These are phyloP conservation scores for Malurus alboscapulatus DNA, from an alignment of 2,113 vertebrate species.

Conservation along the genomic window DNA sequence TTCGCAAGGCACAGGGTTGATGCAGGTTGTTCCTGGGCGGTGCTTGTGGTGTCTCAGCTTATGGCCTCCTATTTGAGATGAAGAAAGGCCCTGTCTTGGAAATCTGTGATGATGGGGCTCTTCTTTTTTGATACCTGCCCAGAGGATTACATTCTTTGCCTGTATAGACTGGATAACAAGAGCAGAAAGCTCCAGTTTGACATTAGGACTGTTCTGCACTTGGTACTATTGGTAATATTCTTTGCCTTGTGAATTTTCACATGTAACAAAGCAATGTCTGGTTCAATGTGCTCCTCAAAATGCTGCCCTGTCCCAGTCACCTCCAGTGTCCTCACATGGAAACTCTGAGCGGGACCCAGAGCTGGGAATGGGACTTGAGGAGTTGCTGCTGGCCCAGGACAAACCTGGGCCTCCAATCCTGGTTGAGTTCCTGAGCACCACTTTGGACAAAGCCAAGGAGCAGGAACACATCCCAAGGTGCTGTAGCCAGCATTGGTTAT, in stretches of 20 bases:
- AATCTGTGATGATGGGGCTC: neutral
- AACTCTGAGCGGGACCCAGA: neutral
- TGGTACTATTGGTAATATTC: neutral
- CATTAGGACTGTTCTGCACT: fast-evolving
- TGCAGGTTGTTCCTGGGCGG: neutral
- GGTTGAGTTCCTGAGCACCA: neutral
- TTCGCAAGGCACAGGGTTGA: fast-evolving
- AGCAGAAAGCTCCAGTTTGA: neutral
- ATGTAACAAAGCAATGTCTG: neutral
- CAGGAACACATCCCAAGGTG: neutral
- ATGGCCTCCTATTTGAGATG: neutral
- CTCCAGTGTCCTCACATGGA: neutral
- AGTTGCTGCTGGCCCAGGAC: neutral
- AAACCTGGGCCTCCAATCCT: neutral
- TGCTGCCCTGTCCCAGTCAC: neutral
- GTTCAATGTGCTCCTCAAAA: neutral
- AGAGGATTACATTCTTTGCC: neutral
- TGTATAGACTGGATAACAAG: neutral
- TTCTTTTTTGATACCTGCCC: neutral
- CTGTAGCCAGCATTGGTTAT: neutral
- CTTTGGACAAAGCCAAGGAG: neutral
- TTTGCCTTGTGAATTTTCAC: neutral
- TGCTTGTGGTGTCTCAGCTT: fast-evolving
- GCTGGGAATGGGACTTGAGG: neutral
- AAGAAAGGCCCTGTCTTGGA: neutral